Conservation (phyloP, 2,888 invertebrate species). For the Mylabris sibirica region DNA sequence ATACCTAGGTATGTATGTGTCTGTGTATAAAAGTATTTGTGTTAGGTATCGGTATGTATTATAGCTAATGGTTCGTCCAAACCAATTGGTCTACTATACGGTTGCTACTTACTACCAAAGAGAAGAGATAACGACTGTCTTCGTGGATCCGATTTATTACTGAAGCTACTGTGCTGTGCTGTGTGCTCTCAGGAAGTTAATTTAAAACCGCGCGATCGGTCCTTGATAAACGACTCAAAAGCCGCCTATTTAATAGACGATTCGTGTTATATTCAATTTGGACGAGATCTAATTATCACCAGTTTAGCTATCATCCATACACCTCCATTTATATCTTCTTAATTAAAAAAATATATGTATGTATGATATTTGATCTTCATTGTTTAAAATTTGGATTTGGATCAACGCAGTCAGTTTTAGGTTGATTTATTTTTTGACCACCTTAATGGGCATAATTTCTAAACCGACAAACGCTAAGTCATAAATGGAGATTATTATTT, state of each 20-base stretch:
- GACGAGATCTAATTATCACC: conserved; percentile 13
- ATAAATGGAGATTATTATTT: conserved; percentile 22
- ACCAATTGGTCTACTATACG: conserved; percentile 48
- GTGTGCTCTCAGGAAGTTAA: conserved; percentile 36
- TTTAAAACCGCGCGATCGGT: conserved; percentile 33
- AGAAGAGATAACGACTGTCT: conserved; percentile 39
- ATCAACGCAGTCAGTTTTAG: not conserved
- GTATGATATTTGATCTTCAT: not conserved
- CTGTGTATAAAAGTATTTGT: too few relatives aligned
- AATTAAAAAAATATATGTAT: not conserved
- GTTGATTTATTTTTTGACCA: conserved; percentile 4
- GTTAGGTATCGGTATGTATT: not conserved
- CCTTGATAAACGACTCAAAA: conserved; percentile 15
- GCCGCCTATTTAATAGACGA: conserved; percentile 25
- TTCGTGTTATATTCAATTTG: conserved; percentile 13
- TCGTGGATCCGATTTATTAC: conserved; percentile 43
- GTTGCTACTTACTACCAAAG: conserved; percentile 14
- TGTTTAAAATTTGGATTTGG: conserved; percentile 9
- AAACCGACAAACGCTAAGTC: conserved; percentile 9
- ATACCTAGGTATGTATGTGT: too few relatives aligned
- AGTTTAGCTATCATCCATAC: not conserved
- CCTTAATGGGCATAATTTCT: not conserved
- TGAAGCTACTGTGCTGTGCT: conserved; percentile 48
- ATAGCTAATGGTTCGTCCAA: conserved; percentile 49
- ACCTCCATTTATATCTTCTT: not conserved